Evolutionary conservation across 2,113 vertebrate species (phyloP).

Genomic region (Tachysurus fulvidraco): DNA sequence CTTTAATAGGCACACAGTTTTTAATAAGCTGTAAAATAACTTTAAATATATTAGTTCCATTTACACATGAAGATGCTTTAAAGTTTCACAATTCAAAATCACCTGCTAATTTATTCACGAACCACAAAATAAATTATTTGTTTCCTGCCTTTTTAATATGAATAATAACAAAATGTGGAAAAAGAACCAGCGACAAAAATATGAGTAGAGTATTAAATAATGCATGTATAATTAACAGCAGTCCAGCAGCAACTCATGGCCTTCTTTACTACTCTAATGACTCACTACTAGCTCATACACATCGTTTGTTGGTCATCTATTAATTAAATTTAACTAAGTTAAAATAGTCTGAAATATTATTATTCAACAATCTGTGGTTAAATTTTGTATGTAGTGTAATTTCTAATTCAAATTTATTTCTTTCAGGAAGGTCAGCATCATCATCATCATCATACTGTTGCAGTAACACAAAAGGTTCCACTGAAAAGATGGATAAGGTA

Average conservation of each 20-base stretch:
- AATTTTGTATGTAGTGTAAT: not conserved
- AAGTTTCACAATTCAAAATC: not conserved
- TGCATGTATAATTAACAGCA: not conserved
- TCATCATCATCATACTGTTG: not conserved
- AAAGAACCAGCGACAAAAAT: not conserved
- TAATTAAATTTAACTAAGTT: not conserved
- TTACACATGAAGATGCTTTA: not conserved
- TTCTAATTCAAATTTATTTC: not conserved
- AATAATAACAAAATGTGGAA: not conserved
- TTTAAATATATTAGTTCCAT: not conserved
- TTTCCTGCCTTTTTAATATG: not conserved
- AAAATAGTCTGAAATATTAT: not conserved
- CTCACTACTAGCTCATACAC: not conserved
- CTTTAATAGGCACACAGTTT: not conserved
- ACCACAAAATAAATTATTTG: not conserved
- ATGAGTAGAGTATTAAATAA: not conserved
- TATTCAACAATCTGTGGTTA: not conserved
- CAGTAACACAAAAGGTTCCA: not conserved
- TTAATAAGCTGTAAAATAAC: not conserved
- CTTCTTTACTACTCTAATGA: not conserved
- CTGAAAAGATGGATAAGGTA: not conserved
- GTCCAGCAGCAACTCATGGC: not conserved
- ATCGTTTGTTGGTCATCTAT: not conserved
- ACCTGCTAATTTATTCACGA: not conserved
- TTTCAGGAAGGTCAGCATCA: not conserved